A percentile compares a stretch with the other conserved stretches of the same genome.
These are phyloP conservation scores for Prochilodus magdalenae DNA, from an alignment of 2,113 vertebrate genomes.

Conservation along the genomic window DNA sequence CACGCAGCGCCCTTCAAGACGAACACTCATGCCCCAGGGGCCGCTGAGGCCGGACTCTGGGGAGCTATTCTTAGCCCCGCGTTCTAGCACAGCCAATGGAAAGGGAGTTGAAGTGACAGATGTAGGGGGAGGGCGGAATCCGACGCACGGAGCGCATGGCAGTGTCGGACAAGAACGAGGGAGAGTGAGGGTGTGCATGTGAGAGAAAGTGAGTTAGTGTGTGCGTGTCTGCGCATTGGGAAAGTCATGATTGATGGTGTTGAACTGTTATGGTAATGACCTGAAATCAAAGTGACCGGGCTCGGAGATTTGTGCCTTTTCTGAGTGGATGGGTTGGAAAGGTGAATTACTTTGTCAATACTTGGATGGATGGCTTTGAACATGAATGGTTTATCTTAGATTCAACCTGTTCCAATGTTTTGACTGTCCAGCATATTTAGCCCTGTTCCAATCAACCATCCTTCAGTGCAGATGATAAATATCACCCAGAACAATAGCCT, in stretches of 20 bases:
- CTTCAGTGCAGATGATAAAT: neutral
- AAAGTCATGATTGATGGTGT: slow-evolving; percentile 28
- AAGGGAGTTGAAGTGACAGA: slow-evolving; percentile 64
- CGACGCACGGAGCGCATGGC: slow-evolving; percentile 36
- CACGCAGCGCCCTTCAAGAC: slow-evolving; percentile 74
- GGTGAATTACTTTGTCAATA: neutral
- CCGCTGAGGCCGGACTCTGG: slow-evolving; percentile 62
- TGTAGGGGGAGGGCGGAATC: slow-evolving; percentile 52
- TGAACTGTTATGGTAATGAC: neutral
- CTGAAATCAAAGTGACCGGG: neutral
- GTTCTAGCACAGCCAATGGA: slow-evolving; percentile 64
- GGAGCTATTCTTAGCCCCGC: slow-evolving; percentile 73
- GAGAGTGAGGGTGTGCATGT: slow-evolving; percentile 15
- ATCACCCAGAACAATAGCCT: neutral
- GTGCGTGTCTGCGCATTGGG: neutral
- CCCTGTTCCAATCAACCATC: neutral
- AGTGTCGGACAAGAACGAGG: slow-evolving; percentile 27
- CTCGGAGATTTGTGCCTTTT: neutral
- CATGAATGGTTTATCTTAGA: neutral
- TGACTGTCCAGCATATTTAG: neutral
- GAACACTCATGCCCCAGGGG: slow-evolving; percentile 60
- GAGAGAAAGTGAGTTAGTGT: slow-evolving; percentile 15
- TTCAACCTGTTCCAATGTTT: neutral
- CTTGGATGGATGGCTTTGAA: neutral
- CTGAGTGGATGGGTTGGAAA: neutral